Percentiles rank a stretch among this genome's conserved stretches.
Conservation (phyloP, 2,888 invertebrate genomes). For the Heliothis peltigera region DNA sequence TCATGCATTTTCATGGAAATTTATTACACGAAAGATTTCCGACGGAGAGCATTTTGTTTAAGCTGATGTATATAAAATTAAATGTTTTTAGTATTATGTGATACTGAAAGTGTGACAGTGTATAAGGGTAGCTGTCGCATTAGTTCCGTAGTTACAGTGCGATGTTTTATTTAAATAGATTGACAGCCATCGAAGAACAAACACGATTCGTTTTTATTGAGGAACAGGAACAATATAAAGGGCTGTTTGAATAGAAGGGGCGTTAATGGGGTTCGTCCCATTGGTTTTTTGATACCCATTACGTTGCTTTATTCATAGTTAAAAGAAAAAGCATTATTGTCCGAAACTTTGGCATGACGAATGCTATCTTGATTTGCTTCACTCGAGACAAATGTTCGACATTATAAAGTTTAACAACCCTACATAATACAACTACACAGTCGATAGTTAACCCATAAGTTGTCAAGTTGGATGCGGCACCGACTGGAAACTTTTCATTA, state of each 20-base stretch:
- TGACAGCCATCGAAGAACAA: background rate
- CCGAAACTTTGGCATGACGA: background rate
- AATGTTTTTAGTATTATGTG: constrained; percentile 14
- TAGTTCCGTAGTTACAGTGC: background rate
- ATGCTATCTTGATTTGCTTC: background rate
- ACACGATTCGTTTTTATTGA: background rate
- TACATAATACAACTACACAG: background rate
- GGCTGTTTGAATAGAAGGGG: background rate
- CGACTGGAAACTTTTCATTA: constrained; percentile 48
- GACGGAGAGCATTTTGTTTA: constrained; percentile 31
- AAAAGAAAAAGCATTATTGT: background rate
- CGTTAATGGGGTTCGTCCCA: background rate
- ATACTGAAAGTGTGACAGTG: background rate
- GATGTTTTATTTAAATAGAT: background rate
- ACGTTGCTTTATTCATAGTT: background rate
- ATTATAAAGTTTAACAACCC: constrained; percentile 4
- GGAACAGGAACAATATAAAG: background rate
- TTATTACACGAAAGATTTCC: constrained; percentile 49
- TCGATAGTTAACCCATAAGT: constrained; percentile 7
- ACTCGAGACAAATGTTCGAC: background rate
- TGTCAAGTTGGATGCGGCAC: constrained; percentile 1
- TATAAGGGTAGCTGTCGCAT: background rate
- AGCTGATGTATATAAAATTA: constrained; percentile 24
- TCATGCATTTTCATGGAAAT: constrained; percentile 60
- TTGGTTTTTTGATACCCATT: background rate